phyloP scores from a whole-genome alignment of 2,888 invertebrate species.

The Rapana venosa region DNA sequence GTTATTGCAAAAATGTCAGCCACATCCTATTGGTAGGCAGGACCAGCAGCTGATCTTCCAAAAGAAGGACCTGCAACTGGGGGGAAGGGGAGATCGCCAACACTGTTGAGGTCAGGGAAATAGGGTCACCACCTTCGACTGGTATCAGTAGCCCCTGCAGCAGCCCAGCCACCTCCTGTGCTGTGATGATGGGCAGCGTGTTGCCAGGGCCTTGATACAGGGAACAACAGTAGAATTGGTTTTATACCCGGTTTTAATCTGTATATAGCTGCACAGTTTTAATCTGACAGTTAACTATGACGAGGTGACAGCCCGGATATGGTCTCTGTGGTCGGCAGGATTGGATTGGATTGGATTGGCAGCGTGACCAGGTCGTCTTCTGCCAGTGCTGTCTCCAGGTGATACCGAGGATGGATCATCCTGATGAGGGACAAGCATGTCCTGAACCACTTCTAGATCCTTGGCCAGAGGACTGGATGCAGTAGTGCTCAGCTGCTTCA shows the following conservation, averaged over 20 bases:
- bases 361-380: background rate
- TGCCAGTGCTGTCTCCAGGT: background rate
- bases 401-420: too few relatives aligned
- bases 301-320: too few relatives aligned
- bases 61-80: too few relatives aligned
- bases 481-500: constrained; percentile 6
- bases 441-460: constrained; percentile 11
- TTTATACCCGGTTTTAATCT: too few relatives aligned
- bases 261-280: too few relatives aligned
- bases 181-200: background rate
- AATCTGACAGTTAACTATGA: too few relatives aligned
- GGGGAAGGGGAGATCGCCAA: background rate
- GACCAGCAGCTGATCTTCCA: too few relatives aligned
- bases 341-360: too few relatives aligned
- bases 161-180: constrained; percentile 18
- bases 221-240: too few relatives aligned
- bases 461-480: background rate
- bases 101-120: background rate
- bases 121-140: background rate
- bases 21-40: background rate
- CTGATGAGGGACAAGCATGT: constrained; percentile 8
- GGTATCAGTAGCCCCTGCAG: background rate
- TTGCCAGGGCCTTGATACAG: too few relatives aligned
- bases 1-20: background rate
- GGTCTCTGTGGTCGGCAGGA: too few relatives aligned